Conservation (phyloP, 2,888 invertebrate species). For the Epinotia ramella region DNA sequence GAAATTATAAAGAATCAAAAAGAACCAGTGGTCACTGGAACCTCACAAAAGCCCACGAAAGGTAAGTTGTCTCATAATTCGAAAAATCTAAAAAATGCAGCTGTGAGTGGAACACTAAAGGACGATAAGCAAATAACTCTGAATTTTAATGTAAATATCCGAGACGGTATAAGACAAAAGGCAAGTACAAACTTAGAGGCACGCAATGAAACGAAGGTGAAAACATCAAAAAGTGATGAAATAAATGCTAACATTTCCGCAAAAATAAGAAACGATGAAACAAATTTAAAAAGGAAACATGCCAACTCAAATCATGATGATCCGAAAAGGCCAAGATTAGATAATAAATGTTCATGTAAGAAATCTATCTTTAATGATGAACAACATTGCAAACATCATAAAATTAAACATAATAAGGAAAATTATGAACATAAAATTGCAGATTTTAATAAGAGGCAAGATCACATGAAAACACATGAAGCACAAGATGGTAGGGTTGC, state of each 20-base stretch:
- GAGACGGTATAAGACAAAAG: not conserved
- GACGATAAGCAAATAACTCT: not conserved
- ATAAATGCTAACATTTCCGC: not conserved
- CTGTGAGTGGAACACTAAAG: not conserved
- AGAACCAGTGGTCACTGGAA: not conserved
- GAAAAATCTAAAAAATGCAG: not conserved
- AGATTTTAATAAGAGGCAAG: not conserved
- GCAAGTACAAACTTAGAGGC: not conserved
- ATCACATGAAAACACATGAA: not conserved
- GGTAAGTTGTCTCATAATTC: not conserved
- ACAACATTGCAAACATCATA: not conserved
- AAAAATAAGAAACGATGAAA: not conserved
- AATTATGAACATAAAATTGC: not conserved
- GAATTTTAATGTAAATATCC: not conserved
- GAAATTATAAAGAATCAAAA: not conserved
- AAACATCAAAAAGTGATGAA: not conserved
- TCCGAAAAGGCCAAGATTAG: not conserved
- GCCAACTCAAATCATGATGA: not conserved
- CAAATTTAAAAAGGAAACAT: not conserved
- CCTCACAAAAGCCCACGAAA: not conserved
- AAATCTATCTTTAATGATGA: slow-evolving; percentile 1
- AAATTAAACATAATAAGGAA: slow-evolving; percentile 8
- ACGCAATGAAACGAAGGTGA: not conserved
- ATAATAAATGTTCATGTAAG: not conserved
- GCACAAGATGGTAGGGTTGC: not conserved